Percentiles rank a stretch among this genome's conserved stretches.
phyloP scores from a whole-genome alignment of 1,140 invertebrate genomes.

The Chironomus tepperi region DNA sequence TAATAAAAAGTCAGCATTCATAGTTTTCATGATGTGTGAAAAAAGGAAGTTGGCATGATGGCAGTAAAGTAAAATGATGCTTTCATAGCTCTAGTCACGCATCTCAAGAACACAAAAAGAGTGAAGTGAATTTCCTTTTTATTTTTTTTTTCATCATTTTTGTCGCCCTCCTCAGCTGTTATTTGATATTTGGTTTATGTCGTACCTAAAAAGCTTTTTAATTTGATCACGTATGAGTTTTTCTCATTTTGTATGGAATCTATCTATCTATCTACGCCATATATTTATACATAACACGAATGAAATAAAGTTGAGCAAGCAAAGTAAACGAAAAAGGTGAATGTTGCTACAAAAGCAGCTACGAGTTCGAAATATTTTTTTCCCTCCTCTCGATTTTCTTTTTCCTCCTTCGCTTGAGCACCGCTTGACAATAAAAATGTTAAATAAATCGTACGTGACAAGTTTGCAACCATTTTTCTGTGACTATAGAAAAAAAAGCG shows the following conservation, averaged over 20 bases:
- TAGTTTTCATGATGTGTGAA: slow-evolving; percentile 13
- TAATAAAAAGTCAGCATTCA: background rate
- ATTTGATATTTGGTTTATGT: slow-evolving; percentile 14
- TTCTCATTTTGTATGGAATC: background rate
- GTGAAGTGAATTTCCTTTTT: background rate
- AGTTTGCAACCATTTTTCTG: slow-evolving; percentile 1
- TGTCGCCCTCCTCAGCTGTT: slow-evolving; percentile 11
- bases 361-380: background rate
- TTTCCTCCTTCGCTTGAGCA: background rate
- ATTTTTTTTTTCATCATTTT: background rate
- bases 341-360: background rate
- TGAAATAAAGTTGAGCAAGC: background rate
- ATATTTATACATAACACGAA: slow-evolving; percentile 3
- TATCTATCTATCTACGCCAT: background rate
- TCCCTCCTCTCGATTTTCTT: too few species aligned
- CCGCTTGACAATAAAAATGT: slow-evolving; percentile 12
- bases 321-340: slow-evolving; percentile 8
- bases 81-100: slow-evolving; percentile 5
- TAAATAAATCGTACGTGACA: slow-evolving; percentile 13
- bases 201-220: slow-evolving; percentile 13
- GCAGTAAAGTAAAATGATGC: background rate
- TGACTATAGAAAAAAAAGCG: background rate
- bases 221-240: slow-evolving; percentile 13
- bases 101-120: background rate
- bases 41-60: background rate